Evolutionary conservation across 64 coral and sea anemone species (phyloP), one percentile per base, ranked within the genome.

Genomic region (Actinia equina): DNA sequence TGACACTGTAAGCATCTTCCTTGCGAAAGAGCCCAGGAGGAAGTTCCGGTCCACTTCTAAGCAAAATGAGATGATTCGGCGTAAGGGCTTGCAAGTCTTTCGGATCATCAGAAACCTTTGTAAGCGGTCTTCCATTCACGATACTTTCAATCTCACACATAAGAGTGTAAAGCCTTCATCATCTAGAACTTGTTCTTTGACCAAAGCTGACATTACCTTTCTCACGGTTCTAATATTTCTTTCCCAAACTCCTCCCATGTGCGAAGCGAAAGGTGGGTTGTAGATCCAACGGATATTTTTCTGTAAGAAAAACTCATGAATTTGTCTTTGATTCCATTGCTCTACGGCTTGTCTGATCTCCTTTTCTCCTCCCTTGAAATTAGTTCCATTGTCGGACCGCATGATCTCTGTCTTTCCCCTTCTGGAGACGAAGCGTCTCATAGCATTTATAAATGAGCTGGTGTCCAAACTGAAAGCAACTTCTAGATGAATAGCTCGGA

Each of bases 41-140:
- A 25, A 86, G 71, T 53, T 77, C 55, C 55, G 89, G 84, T 55
- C 79, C 83, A 19, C 55, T 58, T 83, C 79, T 37, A 51, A 92
- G 62, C 17, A 69, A 64, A 87, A 92, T 76, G 27, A 92, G 85
- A 87, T 87, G 85, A 53, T 87, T 87, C 82, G 90, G 90, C n/a
- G 85, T 92, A 63, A 88, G 77, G 46, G 90, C 82, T 22, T 92
- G 22, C 43, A 64, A 56, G 49, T 88, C 76, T 25, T 57, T 69
- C 17, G 90, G 45, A 83, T 92, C 90, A 81, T 83, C 86, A 44
- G 63, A 85, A 58, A 92, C 23, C 26, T 46, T 82, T 23, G 89
- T 86, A 52, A 92, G 15, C 22, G 77, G 89, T 11, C 71, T 23
- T n/a, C 59, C 45, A 81, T 90, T 90, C n/a, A 54, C 19, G 20